These are phyloP conservation scores for Lasioglossum albipes DNA, from an alignment of 1,140 invertebrate species.

Conservation along the genomic window DNA sequence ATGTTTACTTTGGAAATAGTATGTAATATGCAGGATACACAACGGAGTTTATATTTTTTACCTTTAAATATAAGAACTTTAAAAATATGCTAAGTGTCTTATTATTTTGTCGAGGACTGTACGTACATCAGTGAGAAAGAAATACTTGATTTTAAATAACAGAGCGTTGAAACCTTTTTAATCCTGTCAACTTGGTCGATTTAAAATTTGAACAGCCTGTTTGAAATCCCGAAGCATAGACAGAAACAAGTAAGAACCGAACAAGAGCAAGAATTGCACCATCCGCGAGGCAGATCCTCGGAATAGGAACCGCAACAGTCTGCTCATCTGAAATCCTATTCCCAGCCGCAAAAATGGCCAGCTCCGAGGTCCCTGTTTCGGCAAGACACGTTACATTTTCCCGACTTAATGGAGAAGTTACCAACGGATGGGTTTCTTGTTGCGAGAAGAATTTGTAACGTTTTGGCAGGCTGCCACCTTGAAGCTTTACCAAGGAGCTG, in stretches of 20 bases:
- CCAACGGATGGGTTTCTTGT: background rate
- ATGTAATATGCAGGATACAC: no score
- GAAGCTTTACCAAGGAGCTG: background rate
- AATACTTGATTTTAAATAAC: no score
- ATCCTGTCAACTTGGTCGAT: no score
- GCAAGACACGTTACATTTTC: background rate
- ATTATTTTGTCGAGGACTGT: no score
- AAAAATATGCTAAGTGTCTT: no score
- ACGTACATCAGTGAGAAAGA: no score
- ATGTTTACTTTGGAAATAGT: no score
- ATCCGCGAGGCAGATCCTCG: background rate
- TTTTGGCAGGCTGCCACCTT: constrained; percentile 12
- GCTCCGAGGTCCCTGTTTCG: background rate
- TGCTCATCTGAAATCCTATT: background rate
- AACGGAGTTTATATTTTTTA: no score
- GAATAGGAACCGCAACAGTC: background rate
- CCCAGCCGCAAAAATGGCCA: background rate
- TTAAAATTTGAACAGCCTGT: no score
- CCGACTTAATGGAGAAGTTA: constrained; percentile 16
- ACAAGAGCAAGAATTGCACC: background rate
- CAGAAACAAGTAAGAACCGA: background rate
- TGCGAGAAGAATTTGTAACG: constrained; percentile 23
- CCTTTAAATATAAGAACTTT: no score
- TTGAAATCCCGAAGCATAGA: no score
- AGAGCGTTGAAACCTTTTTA: no score